A percentile compares a stretch with the other conserved stretches of the same genome.
These are phyloP conservation scores for Panurus biarmicus DNA, from an alignment of 2,113 vertebrate genomes.

Conservation along the genomic window DNA sequence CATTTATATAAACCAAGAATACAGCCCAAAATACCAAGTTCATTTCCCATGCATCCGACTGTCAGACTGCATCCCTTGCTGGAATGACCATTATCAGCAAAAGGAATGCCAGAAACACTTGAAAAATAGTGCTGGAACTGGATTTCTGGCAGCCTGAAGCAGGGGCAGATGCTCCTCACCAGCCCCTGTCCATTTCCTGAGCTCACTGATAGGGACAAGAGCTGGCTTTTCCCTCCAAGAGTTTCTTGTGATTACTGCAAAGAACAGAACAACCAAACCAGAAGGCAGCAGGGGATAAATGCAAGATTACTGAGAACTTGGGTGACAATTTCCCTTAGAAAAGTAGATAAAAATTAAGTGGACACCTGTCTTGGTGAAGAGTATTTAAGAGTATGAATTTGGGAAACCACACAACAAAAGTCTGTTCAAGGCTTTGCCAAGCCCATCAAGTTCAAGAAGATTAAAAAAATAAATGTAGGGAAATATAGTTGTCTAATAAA, in stretches of 20 bases:
- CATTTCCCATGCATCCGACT: not conserved
- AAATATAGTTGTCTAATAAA: not conserved
- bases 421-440: not conserved
- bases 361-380: not conserved
- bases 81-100: not conserved
- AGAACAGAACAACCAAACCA: not conserved
- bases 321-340: not conserved
- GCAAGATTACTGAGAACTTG: not conserved
- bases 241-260: not conserved
- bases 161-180: not conserved
- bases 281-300: not conserved
- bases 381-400: not conserved
- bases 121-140: not conserved
- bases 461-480: not conserved
- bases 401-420: not conserved
- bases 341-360: not conserved
- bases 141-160: not conserved
- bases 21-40: not conserved
- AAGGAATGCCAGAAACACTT: not conserved
- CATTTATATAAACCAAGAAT: slow-evolving; percentile 2
- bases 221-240: fast-evolving
- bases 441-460: not conserved
- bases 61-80: not conserved
- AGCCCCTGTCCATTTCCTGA: not conserved
- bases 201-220: fast-evolving